A percentile compares a stretch with the other conserved stretches of the same genome.
These are phyloP conservation scores for Chloroclystis v-ata DNA, from an alignment of 2,888 invertebrate species.

Conservation along the genomic window DNA sequence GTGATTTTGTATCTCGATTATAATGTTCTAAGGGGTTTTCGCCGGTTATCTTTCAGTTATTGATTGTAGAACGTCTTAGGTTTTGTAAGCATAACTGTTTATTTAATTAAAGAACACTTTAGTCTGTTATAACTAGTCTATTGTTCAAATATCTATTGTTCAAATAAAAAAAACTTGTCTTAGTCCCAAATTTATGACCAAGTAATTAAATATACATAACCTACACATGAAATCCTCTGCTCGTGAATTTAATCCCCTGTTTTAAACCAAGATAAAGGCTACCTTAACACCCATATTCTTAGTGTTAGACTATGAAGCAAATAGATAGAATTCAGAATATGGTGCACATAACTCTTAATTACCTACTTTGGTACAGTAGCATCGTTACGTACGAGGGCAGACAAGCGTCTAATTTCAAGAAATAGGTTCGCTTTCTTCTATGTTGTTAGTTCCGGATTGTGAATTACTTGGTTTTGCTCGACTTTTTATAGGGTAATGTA, in stretches of 20 bases:
- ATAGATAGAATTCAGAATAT: conserved; percentile 14
- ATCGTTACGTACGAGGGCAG: conserved; percentile 19
- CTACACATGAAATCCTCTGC: conserved; percentile 14
- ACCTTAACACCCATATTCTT: too few species aligned
- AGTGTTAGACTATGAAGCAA: too few species aligned
- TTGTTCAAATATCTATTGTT: too few species aligned
- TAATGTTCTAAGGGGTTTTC: too few species aligned
- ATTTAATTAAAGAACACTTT: too few species aligned
- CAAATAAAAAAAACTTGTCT: too few species aligned
- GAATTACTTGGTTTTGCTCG: conserved; percentile 11
- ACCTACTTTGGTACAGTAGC: conserved; percentile 14
- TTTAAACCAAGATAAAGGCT: too few species aligned
- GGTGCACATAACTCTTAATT: conserved; percentile 18
- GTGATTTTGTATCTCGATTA: too few species aligned
- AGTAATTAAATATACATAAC: conserved; percentile 18
- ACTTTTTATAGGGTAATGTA: not conserved
- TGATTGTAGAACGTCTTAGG: too few species aligned
- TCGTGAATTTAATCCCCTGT: conserved; percentile 23
- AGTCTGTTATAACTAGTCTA: too few species aligned
- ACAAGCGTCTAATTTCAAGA: conserved; percentile 20
- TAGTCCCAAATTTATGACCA: conserved; percentile 9
- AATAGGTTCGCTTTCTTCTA: conserved; percentile 6
- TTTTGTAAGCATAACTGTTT: too few species aligned
- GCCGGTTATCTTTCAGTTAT: too few species aligned
- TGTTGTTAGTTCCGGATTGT: conserved; percentile 15